Percentiles rank a stretch among this genome's conserved stretches.
Conservation (phyloP, 2,888 invertebrate species). For the Apomyelois bistriatella region DNA sequence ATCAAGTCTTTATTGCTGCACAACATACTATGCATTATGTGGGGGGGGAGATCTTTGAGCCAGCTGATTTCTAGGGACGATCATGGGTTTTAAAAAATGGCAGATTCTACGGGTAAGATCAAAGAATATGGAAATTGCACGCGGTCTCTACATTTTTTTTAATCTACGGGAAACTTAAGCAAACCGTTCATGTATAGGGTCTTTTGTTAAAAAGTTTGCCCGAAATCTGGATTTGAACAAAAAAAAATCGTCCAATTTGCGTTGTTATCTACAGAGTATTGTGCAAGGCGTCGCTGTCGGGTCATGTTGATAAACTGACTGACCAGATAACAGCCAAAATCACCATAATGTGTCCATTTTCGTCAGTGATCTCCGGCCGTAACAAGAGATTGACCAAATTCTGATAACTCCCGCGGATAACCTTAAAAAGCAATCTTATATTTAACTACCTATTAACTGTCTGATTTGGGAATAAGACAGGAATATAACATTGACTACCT, state of each 20-base stretch:
- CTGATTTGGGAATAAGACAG: no score
- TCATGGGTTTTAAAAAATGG: no score
- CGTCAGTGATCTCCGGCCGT: not conserved
- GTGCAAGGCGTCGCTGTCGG: conserved; percentile 2
- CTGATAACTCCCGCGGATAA: not conserved
- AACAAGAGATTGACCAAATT: not conserved
- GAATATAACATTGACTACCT: no score
- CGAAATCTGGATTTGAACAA: not conserved
- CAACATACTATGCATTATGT: no score
- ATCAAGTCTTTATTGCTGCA: no score
- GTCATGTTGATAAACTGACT: conserved; percentile 5
- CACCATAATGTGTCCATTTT: conserved; percentile 3
- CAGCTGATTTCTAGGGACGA: no score
- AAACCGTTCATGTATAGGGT: no score
- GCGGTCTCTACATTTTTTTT: no score
- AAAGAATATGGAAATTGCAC: no score
- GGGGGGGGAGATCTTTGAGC: no score
- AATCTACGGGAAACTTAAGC: no score
- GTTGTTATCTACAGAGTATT: conserved; percentile 5
- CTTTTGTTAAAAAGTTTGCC: not conserved
- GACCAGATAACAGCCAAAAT: conserved; percentile 1
- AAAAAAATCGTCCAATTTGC: not conserved
- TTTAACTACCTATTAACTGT: not conserved
- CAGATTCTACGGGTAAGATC: no score
- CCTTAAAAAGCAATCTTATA: not conserved